A percentile compares a stretch with the other conserved stretches of the same genome.
Conservation (phyloP, 30 jellyfish, hydroid and myxozoan genomes). For the Aurelia sp. region DNA sequence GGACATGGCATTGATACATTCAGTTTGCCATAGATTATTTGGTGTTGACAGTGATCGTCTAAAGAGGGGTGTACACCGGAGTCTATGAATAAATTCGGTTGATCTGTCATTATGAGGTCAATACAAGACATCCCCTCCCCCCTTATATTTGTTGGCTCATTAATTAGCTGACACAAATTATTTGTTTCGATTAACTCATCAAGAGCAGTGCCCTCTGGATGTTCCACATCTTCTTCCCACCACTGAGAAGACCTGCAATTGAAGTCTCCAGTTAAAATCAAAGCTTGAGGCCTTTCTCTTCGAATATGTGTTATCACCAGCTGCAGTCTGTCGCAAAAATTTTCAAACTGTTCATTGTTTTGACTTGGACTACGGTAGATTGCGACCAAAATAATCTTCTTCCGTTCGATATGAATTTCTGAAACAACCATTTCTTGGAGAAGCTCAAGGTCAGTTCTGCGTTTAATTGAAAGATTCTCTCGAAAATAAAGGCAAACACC, state of each 20-base stretch:
- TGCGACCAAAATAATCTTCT: background rate
- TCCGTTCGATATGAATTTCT: too few relatives aligned
- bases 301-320: background rate
- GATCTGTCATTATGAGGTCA: slow-evolving; percentile 65
- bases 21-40: slow-evolving; percentile 47
- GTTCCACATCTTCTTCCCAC: slow-evolving; percentile 50
- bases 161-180: slow-evolving; percentile 20
- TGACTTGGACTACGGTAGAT: background rate
- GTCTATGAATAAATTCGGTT: slow-evolving; percentile 51
- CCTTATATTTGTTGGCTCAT: slow-evolving; percentile 64
- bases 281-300: slow-evolving; percentile 9
- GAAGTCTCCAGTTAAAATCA: slow-evolving; percentile 36
- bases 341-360: background rate
- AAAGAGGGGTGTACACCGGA: slow-evolving; percentile 64
- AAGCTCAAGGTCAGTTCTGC: too few relatives aligned
- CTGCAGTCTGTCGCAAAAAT: background rate
- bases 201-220: slow-evolving; percentile 52
- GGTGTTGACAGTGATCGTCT: slow-evolving; percentile 69
- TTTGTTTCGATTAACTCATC: slow-evolving; percentile 52
- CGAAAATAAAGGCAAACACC: too few relatives aligned
- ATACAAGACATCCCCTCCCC: slow-evolving; percentile 50
- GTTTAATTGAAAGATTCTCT: too few relatives aligned
- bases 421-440: too few relatives aligned
- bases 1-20: slow-evolving; percentile 19
- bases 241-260: slow-evolving; percentile 61